Conservation (phyloP, 2,888 invertebrate genomes). For the Eupithecia tripunctaria region DNA sequence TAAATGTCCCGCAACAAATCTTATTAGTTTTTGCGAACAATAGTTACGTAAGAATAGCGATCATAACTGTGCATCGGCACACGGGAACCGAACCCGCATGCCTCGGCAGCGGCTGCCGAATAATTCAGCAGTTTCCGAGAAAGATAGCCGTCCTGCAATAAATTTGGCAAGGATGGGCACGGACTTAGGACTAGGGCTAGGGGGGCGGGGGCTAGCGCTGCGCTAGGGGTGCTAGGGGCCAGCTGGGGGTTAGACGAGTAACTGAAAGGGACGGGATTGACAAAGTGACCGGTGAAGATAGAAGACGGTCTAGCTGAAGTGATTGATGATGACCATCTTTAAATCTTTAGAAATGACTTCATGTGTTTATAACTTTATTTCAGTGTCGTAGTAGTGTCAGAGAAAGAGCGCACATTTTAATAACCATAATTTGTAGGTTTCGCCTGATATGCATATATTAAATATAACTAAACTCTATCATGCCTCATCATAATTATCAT, state of each 20-base stretch:
- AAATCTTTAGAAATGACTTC: not conserved
- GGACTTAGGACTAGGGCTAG: slow-evolving; percentile 35
- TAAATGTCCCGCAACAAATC: slow-evolving; percentile 48
- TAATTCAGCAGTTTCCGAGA: slow-evolving; percentile 79
- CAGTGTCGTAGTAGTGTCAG: not conserved
- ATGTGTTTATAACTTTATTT: not conserved
- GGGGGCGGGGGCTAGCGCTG: not conserved
- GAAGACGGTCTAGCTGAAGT: not conserved
- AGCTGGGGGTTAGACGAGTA: not conserved
- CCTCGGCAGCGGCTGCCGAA: slow-evolving; percentile 66
- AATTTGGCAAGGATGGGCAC: slow-evolving; percentile 58
- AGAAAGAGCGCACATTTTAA: not conserved
- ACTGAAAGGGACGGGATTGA: not conserved
- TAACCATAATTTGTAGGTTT: no score
- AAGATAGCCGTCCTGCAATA: slow-evolving; percentile 69
- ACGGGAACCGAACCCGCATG: slow-evolving; percentile 73
- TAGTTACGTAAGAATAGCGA: slow-evolving; percentile 78
- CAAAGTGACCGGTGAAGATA: not conserved
- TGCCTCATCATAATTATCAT: no score
- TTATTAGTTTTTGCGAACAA: slow-evolving; percentile 41
- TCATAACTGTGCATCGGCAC: slow-evolving; percentile 75
- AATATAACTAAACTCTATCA: not conserved
- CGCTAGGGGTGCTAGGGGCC: no score
- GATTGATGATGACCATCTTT: not conserved
- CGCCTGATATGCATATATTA: no score